A percentile compares a stretch with the other conserved stretches of the same genome.
Conservation (phyloP, 1,140 invertebrate species). For the Belonocnema kinseyi region DNA sequence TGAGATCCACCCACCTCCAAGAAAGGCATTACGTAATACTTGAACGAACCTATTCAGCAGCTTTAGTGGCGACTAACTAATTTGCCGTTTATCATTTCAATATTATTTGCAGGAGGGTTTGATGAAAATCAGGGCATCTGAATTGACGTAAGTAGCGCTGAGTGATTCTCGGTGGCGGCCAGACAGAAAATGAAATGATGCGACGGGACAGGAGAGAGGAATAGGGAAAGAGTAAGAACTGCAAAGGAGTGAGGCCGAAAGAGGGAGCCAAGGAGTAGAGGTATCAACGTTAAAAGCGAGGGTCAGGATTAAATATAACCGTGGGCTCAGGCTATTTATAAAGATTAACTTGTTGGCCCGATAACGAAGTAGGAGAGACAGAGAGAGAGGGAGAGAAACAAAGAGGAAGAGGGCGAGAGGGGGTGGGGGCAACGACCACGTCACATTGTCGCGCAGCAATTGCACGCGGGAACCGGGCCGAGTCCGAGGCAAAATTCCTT, state of each 20-base stretch:
- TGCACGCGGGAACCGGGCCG: conserved; percentile 59
- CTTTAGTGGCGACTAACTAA: no score
- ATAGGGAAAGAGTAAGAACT: conserved; percentile 20
- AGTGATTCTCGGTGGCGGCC: conserved; percentile 43
- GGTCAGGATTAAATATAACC: conserved; percentile 75
- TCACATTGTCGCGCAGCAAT: conserved; percentile 69
- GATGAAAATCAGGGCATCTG: neutral
- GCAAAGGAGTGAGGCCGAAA: conserved; percentile 32
- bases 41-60: no score
- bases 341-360: conserved; percentile 74
- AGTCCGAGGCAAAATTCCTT: conserved; percentile 60
- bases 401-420: conserved; percentile 20
- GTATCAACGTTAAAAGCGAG: conserved; percentile 66
- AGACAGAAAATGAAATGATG: conserved; percentile 30
- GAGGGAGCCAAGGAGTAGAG: conserved; percentile 45
- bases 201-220: conserved; percentile 27
- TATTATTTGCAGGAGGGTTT: conserved; percentile 2
- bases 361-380: conserved; percentile 69
- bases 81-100: neutral
- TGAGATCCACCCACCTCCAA: no score
- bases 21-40: no score
- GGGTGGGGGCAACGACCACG: conserved; percentile 56
- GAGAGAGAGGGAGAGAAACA: conserved; percentile 37
- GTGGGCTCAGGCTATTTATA: conserved; percentile 72
- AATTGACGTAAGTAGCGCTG: conserved; percentile 16